Percentiles rank a stretch among this genome's conserved stretches.
phyloP scores from a whole-genome alignment of 1,140 invertebrate genomes.

The Pseudomyrmex sp. region DNA sequence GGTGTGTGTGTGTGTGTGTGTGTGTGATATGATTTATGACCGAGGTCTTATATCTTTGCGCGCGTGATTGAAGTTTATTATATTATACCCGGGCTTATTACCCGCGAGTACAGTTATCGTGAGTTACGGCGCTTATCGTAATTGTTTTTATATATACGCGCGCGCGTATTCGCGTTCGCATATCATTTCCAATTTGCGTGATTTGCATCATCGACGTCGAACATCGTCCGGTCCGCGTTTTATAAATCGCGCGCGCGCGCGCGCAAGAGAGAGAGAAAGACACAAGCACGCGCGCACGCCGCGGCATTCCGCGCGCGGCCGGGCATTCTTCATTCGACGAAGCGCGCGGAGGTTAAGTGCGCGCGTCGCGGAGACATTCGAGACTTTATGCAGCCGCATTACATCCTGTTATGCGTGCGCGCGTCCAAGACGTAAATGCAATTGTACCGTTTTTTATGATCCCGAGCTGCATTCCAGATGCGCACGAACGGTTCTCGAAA shows the following conservation, averaged over 20 bases:
- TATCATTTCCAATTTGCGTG: constrained; percentile 34
- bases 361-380: constrained; percentile 38
- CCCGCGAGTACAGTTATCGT: background rate
- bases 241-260: constrained; percentile 38
- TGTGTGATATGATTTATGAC: no score
- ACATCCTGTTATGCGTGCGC: constrained; percentile 52
- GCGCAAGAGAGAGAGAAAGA: no score
- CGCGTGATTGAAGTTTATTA: no score
- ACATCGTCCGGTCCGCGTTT: constrained; percentile 29
- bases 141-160: background rate
- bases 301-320: constrained; percentile 50
- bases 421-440: constrained; percentile 59
- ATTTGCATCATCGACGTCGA: constrained; percentile 44
- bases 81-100: no score
- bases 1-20: no score
- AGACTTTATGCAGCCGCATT: constrained; percentile 55
- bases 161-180: background rate
- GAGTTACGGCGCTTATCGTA: constrained; percentile 11
- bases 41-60: background rate
- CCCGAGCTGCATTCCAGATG: constrained; percentile 54
- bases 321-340: constrained; percentile 50
- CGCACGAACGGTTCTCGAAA: constrained; percentile 19
- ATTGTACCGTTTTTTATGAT: constrained; percentile 66
- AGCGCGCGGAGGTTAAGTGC: constrained; percentile 44
- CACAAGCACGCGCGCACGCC: background rate